These are phyloP conservation scores for Trichopria drosophilae DNA, from an alignment of 2,888 invertebrate genomes.

Conservation along the genomic window DNA sequence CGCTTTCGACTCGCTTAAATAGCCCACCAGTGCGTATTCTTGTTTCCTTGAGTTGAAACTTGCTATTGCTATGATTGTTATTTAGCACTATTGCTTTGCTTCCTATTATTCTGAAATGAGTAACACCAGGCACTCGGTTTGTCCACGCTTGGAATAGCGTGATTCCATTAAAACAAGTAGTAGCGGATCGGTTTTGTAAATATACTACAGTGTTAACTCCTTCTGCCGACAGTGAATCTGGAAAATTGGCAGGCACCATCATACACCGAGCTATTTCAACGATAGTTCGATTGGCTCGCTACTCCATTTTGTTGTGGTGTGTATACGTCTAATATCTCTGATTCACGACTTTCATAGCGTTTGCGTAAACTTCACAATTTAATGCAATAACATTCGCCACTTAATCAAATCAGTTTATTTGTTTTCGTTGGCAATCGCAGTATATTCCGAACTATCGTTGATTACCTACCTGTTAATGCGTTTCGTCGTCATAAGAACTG, in stretches of 20 bases:
- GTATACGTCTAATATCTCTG: conserved; percentile 34
- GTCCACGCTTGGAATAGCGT: conserved; percentile 35
- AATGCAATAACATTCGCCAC: conserved; percentile 6
- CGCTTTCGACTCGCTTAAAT: conserved; percentile 14
- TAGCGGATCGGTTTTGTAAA: conserved; percentile 39
- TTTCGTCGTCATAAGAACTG: conserved; percentile 18
- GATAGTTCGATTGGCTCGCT: conserved; percentile 41
- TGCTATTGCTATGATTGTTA: conserved; percentile 26
- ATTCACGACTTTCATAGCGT: conserved; percentile 19
- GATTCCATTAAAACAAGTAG: conserved; percentile 25
- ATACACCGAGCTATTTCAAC: conserved; percentile 42
- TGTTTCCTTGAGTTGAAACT: conserved; percentile 36
- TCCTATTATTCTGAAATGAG: conserved; percentile 33
- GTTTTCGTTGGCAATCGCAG: not conserved
- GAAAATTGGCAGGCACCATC: conserved; percentile 35
- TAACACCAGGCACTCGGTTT: conserved; percentile 14
- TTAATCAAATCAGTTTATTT: not conserved
- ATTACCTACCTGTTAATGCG: conserved; percentile 14
- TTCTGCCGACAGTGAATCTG: conserved; percentile 44
- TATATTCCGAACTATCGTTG: conserved; percentile 16
- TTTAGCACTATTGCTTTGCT: conserved; percentile 31
- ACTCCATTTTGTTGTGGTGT: conserved; percentile 45
- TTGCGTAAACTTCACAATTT: conserved; percentile 29
- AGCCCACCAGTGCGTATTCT: conserved; percentile 20
- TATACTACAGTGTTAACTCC: too few species aligned